These are phyloP conservation scores for Ibycter americanus DNA, from an alignment of 2,797 vertebrate genomes.

Conservation along the genomic window DNA sequence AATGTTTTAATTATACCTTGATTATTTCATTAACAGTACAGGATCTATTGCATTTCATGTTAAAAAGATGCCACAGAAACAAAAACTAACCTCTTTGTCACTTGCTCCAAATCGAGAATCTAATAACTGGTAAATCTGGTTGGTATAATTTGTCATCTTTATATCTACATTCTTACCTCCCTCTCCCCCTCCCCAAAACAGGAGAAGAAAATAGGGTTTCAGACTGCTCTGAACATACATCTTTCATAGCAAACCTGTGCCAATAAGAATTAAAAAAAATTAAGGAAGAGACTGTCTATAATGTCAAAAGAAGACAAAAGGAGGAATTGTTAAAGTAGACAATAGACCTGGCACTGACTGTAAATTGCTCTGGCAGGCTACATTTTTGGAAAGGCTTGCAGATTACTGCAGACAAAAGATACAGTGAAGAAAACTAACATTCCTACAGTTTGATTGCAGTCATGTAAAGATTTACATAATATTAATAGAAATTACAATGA, in stretches of 20 bases:
- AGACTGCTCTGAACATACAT: background rate
- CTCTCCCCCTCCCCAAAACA: background rate
- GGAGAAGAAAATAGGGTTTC: background rate
- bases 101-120: background rate
- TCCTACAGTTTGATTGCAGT: background rate
- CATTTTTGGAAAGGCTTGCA: background rate
- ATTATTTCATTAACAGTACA: background rate
- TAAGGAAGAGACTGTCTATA: background rate
- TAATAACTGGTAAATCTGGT: background rate
- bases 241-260: background rate
- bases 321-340: background rate
- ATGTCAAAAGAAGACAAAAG: background rate
- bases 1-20: background rate
- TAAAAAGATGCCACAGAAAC: background rate
- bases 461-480: background rate
- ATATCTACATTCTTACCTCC: background rate
- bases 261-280: background rate
- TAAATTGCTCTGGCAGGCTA: background rate
- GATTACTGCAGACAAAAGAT: background rate
- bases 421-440: background rate
- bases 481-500: background rate
- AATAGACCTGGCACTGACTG: background rate
- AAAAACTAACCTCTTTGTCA: background rate
- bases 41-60: background rate
- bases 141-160: background rate